phyloP scores from a whole-genome alignment of 2,797 vertebrate genomes.

The Acanthurus lineatus region DNA sequence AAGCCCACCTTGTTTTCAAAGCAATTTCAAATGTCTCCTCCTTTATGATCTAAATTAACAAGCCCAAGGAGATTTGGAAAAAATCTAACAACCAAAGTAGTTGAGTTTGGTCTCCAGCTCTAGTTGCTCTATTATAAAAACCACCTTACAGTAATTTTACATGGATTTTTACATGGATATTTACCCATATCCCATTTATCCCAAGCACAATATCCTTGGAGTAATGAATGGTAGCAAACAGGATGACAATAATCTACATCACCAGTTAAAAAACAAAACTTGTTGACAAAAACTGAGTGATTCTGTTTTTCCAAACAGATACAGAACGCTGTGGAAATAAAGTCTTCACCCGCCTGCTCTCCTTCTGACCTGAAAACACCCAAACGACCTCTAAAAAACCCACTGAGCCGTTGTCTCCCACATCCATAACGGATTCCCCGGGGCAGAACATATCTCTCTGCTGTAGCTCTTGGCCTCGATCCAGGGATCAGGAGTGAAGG shows the following conservation, averaged over 20 bases:
- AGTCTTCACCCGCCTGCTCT: conserved; percentile 40
- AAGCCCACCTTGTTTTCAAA: conserved; percentile 9
- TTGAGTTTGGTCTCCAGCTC: neutral
- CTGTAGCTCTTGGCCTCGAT: conserved; percentile 67
- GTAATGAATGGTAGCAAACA: neutral
- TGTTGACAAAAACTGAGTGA: neutral
- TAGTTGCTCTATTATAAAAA: neutral
- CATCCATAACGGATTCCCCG: conserved; percentile 55
- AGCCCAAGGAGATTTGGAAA: conserved; percentile 8
- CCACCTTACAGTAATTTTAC: neutral
- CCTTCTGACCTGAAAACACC: conserved; percentile 28
- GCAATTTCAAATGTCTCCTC: conserved; percentile 21
- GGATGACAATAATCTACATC: neutral
- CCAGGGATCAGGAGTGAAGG: conserved; percentile 52
- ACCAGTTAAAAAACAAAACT: neutral
- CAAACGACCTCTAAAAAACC: conserved; percentile 43
- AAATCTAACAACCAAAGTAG: conserved; percentile 10
- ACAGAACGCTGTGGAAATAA: conserved; percentile 20
- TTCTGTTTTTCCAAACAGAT: conserved; percentile 18
- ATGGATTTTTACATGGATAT: neutral
- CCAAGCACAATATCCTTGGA: neutral
- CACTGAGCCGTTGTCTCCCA: conserved; percentile 49
- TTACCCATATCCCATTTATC: no score
- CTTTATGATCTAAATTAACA: conserved; percentile 19
- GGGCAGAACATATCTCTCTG: conserved; percentile 36